Conservation (phyloP, 2,888 invertebrate genomes). For the Athalia circularis region DNA sequence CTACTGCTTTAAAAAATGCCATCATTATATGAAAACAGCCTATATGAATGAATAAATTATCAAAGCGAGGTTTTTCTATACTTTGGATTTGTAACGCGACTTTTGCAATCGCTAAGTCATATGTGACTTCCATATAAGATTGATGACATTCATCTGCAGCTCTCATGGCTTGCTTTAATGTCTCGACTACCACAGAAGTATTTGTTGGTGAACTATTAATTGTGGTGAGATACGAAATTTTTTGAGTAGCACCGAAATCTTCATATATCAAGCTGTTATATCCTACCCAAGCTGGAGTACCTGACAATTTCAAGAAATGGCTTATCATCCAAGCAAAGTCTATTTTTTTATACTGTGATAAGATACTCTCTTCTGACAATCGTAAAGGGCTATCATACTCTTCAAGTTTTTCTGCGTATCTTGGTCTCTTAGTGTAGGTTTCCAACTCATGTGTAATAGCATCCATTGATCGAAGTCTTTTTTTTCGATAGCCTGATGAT, state of each 20-base stretch:
- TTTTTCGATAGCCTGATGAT: conserved; percentile 48
- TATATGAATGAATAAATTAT: conserved; percentile 3
- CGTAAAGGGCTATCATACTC: too few relatives aligned
- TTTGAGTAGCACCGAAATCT: conserved; percentile 51
- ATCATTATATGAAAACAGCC: conserved; percentile 21
- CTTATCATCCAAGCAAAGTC: conserved; percentile 50
- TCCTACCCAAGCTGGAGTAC: conserved; percentile 56
- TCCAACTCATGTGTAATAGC: conserved; percentile 33
- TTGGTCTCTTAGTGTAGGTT: conserved; percentile 38
- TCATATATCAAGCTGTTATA: conserved; percentile 50
- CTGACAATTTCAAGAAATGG: conserved; percentile 47
- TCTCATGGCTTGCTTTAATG: conserved; percentile 48
- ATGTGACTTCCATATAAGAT: conserved; percentile 41
- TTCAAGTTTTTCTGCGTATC: conserved; percentile 11
- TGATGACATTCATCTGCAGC: conserved; percentile 50
- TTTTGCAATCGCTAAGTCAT: too few relatives aligned
- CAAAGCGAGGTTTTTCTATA: not conserved
- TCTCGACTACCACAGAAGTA: conserved; percentile 52
- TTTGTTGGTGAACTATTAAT: conserved; percentile 59
- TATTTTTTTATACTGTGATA: too few relatives aligned
- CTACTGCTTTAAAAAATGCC: conserved; percentile 5
- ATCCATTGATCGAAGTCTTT: conserved; percentile 42
- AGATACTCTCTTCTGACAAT: too few relatives aligned
- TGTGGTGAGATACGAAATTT: conserved; percentile 54
- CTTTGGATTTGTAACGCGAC: conserved; percentile 19